Conservation (phyloP, 2,797 vertebrate species). For the Danionella dracula region DNA sequence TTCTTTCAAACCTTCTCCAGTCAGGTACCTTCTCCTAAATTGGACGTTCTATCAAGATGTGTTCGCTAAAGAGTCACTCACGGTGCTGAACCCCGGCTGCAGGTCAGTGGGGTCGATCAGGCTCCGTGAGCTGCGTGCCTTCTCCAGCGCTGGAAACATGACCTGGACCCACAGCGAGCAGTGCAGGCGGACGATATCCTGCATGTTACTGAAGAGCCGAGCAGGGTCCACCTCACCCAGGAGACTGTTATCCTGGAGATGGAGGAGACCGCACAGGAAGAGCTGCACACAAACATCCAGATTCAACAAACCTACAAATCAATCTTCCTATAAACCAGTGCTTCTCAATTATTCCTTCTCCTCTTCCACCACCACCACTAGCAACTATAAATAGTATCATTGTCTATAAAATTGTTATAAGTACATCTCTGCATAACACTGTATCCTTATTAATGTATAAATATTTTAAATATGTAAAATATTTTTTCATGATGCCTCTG, state of each 20-base stretch:
- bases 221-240: conserved; percentile 85
- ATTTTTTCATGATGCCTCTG: no score
- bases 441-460: no score
- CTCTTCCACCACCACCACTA: no score
- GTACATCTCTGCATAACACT: no score
- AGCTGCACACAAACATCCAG: conserved; percentile 66
- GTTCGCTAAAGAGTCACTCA: conserved; percentile 54
- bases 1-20: no score
- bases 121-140: conserved; percentile 68
- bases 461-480: no score
- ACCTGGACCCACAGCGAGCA: conserved; percentile 77
- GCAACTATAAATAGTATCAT: no score
- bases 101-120: conserved; percentile 79
- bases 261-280: conserved; percentile 86
- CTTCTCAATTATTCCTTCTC: no score
- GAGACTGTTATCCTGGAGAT: conserved; percentile 89
- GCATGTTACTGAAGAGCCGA: conserved; percentile 86
- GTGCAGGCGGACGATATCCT: conserved; percentile 83
- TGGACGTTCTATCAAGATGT: not conserved
- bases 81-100: conserved; percentile 81
- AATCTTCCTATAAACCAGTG: no score
- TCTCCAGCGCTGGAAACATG: conserved; percentile 82
- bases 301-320: not conserved
- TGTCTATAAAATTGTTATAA: no score
- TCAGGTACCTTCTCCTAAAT: no score